Evolutionary conservation across 2,888 invertebrate species (phyloP).

Genomic region (Caenorhabditis sp.): DNA sequence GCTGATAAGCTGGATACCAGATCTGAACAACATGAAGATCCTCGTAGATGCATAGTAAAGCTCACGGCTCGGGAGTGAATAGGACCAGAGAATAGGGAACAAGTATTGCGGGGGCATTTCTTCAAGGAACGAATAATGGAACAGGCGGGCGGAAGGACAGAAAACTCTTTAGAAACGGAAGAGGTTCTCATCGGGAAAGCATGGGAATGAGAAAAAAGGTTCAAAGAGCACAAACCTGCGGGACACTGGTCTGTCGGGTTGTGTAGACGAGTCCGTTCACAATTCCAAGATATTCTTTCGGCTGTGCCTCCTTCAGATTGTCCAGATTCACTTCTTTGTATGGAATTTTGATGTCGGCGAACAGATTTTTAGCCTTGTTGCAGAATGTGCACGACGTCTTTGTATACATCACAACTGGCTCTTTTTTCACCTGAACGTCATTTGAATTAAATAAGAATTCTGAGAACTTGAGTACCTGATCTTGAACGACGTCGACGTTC

Average conservation of each 20-base stretch:
- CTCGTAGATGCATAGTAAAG: no score
- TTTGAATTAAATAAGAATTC: no score
- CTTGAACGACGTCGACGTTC: conserved; percentile 56
- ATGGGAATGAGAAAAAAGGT: no score
- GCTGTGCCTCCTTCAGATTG: conserved; percentile 52
- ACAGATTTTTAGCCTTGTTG: conserved; percentile 59
- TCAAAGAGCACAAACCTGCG: conserved; percentile 55
- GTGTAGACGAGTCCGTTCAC: conserved; percentile 68
- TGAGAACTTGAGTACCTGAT: no score
- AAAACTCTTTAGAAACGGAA: no score
- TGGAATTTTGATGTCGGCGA: conserved; percentile 43
- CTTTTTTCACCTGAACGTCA: conserved; percentile 56
- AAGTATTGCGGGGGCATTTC: no score
- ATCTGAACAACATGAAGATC: no score
- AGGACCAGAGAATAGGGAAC: no score
- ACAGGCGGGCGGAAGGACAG: background rate
- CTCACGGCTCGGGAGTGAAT: no score
- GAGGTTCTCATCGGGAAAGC: no score
- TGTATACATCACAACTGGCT: conserved; percentile 64
- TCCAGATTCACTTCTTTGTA: conserved; percentile 66
- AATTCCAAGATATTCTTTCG: conserved; percentile 63
- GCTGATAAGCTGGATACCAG: no score
- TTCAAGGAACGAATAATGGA: background rate
- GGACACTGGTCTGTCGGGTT: conserved; percentile 64
- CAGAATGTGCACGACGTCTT: conserved; percentile 63